Conservation (phyloP, 1,140 invertebrate genomes). For the Hirudo medicinalis region DNA sequence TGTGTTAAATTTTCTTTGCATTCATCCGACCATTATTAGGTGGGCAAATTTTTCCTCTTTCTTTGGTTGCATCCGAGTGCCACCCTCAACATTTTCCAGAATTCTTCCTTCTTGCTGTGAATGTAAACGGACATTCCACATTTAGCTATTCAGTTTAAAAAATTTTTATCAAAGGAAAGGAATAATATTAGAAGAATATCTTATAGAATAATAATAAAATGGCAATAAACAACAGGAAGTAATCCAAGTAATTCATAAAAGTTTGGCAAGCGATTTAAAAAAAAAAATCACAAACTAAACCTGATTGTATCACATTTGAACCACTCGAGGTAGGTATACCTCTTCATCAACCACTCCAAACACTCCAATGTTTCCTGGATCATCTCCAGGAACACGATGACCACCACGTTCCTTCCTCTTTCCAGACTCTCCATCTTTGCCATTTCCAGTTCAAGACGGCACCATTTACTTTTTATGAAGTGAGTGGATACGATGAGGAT, state of each 20-base stretch:
- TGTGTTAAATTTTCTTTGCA: too few relatives aligned
- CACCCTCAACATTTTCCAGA: neutral
- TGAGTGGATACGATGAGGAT: neutral
- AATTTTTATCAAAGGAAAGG: neutral
- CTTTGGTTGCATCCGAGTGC: neutral
- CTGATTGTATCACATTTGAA: neutral
- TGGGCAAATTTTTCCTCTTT: neutral
- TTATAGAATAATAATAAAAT: neutral
- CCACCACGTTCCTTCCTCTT: neutral
- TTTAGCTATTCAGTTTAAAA: too few relatives aligned
- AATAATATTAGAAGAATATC: too few relatives aligned
- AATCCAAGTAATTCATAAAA: neutral
- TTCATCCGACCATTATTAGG: too few relatives aligned
- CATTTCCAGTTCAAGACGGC: neutral
- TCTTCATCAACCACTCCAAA: neutral
- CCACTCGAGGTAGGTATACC: conserved; percentile 3
- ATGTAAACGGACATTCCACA: too few relatives aligned
- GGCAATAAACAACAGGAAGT: neutral
- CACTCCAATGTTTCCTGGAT: neutral
- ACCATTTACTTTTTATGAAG: conserved; percentile 12
- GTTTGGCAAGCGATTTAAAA: neutral
- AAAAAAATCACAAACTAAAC: neutral
- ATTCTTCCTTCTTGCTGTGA: conserved; percentile 2
- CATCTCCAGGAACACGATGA: neutral
- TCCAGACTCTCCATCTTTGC: conserved; percentile 4